Evolutionary conservation across 2,888 invertebrate species (phyloP).

Genomic region (Cacoxenus indagator): DNA sequence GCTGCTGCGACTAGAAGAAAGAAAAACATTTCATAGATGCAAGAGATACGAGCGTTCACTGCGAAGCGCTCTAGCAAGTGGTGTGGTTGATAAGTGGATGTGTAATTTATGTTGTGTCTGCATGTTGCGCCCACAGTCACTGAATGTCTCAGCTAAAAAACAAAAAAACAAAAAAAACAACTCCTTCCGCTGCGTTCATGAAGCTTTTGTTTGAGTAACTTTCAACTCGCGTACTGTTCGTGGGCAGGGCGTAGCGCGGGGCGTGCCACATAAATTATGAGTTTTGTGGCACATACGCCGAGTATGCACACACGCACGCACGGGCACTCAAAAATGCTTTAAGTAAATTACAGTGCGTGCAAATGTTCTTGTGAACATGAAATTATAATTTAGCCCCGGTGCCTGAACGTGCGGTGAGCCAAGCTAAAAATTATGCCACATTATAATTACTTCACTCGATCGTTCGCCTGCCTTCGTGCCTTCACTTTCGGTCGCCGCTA

Average conservation of each 20-base stretch:
- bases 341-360: conserved; percentile 65
- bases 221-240: not conserved
- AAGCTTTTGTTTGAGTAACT: not conserved
- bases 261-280: conserved; percentile 64
- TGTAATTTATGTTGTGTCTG: conserved; percentile 65
- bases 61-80: conserved; percentile 24
- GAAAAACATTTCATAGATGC: not conserved
- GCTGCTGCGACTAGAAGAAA: too few relatives aligned
- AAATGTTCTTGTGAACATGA: conserved; percentile 65
- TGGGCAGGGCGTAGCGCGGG: conserved; percentile 28
- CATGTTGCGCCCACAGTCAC: conserved; percentile 45
- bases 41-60: not conserved
- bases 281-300: conserved; percentile 58
- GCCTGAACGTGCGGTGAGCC: conserved; percentile 33
- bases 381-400: conserved; percentile 55
- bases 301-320: too few relatives aligned
- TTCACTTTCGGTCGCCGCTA: conserved; percentile 17
- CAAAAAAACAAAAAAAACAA: conserved; percentile 51
- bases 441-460: conserved; percentile 18
- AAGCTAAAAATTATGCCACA: conserved; percentile 16
- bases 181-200: conserved; percentile 45
- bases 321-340: conserved; percentile 60
- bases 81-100: conserved; percentile 28
- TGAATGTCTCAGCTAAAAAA: not conserved
- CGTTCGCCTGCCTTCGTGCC: not conserved